phyloP scores from a whole-genome alignment of 2,888 invertebrate genomes.

The Coronaproctus castanopsis region DNA sequence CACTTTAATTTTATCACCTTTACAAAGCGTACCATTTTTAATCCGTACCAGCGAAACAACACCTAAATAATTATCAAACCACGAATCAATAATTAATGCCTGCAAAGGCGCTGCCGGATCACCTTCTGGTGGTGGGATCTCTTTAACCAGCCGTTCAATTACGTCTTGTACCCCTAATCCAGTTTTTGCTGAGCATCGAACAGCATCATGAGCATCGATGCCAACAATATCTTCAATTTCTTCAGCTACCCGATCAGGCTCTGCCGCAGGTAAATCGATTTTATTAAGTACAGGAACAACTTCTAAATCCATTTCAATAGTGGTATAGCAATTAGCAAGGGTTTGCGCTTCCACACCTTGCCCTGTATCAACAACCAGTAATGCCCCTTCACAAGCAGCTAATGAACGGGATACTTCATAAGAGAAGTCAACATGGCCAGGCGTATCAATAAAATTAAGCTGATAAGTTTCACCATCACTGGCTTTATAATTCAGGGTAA shows the following conservation, averaged over 20 bases:
- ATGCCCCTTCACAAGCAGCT: slow-evolving; percentile 19
- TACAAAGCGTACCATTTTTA: slow-evolving; percentile 14
- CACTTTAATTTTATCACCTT: slow-evolving; percentile 12
- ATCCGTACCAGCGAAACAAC: slow-evolving; percentile 16
- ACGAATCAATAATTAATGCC: slow-evolving; percentile 16
- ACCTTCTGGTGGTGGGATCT: slow-evolving; percentile 15
- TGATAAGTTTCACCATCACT: slow-evolving; percentile 13
- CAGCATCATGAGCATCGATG: slow-evolving; percentile 11
- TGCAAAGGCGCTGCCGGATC: slow-evolving; percentile 12
- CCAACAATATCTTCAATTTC: slow-evolving; percentile 17
- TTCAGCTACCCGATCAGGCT: slow-evolving; percentile 11
- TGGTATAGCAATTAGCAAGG: slow-evolving; percentile 18
- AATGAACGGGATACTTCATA: slow-evolving; percentile 18
- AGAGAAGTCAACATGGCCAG: slow-evolving; percentile 19
- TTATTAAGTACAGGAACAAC: slow-evolving; percentile 19
- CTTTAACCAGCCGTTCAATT: slow-evolving; percentile 8
- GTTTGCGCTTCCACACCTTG: slow-evolving; percentile 21
- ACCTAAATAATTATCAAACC: slow-evolving; percentile 15
- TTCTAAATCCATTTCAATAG: slow-evolving; percentile 18
- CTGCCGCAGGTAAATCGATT: slow-evolving; percentile 19
- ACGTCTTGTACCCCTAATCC: slow-evolving; percentile 9
- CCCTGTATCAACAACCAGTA: slow-evolving; percentile 17
- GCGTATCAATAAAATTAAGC: slow-evolving; percentile 19
- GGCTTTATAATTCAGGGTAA: slow-evolving; percentile 8
- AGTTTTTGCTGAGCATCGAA: slow-evolving; percentile 12